Percentiles rank a stretch among this genome's conserved stretches.
phyloP scores from a whole-genome alignment of 2,888 invertebrate genomes.

The Drosophila algonquin region DNA sequence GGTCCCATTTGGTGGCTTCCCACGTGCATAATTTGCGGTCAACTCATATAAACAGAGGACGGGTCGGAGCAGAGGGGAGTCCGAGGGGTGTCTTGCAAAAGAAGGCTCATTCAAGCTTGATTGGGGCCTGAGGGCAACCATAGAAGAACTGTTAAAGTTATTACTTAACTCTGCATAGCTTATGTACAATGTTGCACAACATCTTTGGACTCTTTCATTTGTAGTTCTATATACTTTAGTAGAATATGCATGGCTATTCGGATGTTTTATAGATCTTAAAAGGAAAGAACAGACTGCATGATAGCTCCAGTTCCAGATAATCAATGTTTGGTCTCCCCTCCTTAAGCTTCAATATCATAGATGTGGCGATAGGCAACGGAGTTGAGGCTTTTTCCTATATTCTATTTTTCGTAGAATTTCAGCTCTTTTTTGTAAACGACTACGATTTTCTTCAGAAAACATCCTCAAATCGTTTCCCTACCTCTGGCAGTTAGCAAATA shows the following conservation, averaged over 20 bases:
- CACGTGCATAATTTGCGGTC: conserved; percentile 77
- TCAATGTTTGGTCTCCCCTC: too few species aligned
- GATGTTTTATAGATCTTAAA: too few species aligned
- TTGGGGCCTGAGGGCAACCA: neutral
- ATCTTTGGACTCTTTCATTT: too few species aligned
- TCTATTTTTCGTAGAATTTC: too few species aligned
- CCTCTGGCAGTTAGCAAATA: neutral
- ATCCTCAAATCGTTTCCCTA: neutral
- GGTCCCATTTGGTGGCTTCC: conserved; percentile 35
- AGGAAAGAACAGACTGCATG: neutral
- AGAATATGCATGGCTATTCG: neutral
- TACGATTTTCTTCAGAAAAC: neutral
- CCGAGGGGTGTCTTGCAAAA: neutral
- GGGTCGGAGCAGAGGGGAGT: neutral
- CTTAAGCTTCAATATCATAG: too few species aligned
- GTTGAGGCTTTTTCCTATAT: too few species aligned
- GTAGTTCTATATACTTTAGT: neutral
- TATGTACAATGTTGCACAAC: too few species aligned
- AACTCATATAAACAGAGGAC: conserved; percentile 47
- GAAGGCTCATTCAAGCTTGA: conserved; percentile 40
- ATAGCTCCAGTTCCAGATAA: too few species aligned
- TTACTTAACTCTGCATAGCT: too few species aligned
- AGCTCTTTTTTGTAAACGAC: too few species aligned
- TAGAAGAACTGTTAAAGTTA: neutral
- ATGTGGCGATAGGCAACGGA: too few species aligned